Base-by-base conservation (phyloP, 2,797 vertebrate species). In the Knipowitschia caucasica region DNA sequence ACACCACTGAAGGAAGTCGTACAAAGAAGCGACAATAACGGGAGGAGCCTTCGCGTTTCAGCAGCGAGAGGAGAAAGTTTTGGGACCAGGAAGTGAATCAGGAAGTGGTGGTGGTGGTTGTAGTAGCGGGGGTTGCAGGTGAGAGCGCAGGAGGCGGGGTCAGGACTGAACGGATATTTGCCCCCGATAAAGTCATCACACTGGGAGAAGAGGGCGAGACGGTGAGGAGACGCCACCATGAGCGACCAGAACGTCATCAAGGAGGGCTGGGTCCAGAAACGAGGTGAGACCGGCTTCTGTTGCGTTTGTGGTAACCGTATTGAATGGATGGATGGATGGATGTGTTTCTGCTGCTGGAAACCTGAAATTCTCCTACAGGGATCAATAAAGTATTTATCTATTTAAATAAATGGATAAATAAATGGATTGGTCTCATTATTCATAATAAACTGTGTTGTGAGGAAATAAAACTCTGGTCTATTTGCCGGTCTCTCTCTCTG, bases 201-300 rank as follows among this genome's bases (percentile, higher is more conserved):
- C 84, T 87, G 82, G 86, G 79, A 80, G 75, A 75, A 49, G 76
- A 77, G 73, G 83, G 73, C 80, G 76, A 44, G 30, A 60, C 27
- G 76, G 71, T 60, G 78, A 71, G 62, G 49, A 80, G 50, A 68
- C 63, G 78, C 79, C 85, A 88, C 81, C 83, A 91, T 91, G 90
- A 91, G 89, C 60, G 90, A 91, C 84, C 89, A 87, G 82, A 90
- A 87, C 61, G 89, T 91, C 50, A 82, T 90, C 62, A 91, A 91
- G 84, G 90, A 91, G 77, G 90, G 90, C 69, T 91, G 90, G 90
- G 88, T 91, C 69, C 90, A 91, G 76, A 91, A 91, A 59, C 72
- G 89, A 89, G 90, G 90, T 88, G 67, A 83, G 33, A 5, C 1
- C 15, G 23, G n/a, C 14, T 5, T 25, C 1, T 15, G 34, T 50